Evolutionary conservation across 2,797 vertebrate species (phyloP), one percentile per base, ranked within the genome.

Genomic region (Gymnoscopelus braueri): DNA sequence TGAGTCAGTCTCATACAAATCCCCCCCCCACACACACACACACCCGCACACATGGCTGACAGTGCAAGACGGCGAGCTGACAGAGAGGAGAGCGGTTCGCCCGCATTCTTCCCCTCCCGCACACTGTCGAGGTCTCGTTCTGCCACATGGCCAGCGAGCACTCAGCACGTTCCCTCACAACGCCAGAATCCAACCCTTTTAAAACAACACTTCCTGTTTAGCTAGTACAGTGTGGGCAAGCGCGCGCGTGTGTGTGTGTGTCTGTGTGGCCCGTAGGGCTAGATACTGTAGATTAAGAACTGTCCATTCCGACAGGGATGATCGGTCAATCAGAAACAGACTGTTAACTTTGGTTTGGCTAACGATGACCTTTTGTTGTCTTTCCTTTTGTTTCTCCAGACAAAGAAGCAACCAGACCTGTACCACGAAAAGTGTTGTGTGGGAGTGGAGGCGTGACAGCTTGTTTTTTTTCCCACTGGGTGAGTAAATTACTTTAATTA

Each of bases 41-140:
- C 39, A 64, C 64, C 60, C 39, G 73, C 50, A 59, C 60, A 77
- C 64, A 61, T 48, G 76, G 60, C 74, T 19, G 84, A 90, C 86
- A 88, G 63, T 63, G 24, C 47, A 77, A 67, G 67, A 83, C 74
- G 67, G 84, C 69, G 59, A 86, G 84, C 61, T 84, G 82, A 88
- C 81, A 79, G 84, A 82, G 61, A 14, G 66, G 51, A 87, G 65
- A 80, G 85, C 65, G 54, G 90, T 91, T 67, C 3, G 83, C 57
- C 90, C 64, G 73, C 90, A 91, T 93, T 92, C 83, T 81, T 87
- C 47, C 65, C 48, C 65, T 72, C 60, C 51, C 11, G 67, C 78
- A 68, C 86, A 68, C 86, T 65, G 76, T 76, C 76, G 47, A 70
- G 72, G 77, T 75, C 15, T 57, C 51, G 68, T 11, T 70, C 66